Evolutionary conservation across 2,888 invertebrate genomes (phyloP).

Genomic region (Sipha maydis): DNA sequence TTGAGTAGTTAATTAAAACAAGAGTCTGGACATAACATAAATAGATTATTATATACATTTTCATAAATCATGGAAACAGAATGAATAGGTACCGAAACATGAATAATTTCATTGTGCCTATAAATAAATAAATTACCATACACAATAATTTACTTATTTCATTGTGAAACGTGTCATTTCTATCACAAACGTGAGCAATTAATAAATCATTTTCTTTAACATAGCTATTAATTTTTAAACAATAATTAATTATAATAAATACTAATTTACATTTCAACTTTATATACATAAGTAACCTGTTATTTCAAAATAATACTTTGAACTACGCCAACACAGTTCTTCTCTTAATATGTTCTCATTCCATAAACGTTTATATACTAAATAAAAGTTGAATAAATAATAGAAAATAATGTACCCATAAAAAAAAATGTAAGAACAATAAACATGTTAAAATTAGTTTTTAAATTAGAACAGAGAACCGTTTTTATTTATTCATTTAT

Average conservation of each 20-base stretch:
- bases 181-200: too few relatives aligned
- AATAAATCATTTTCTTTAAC: too few relatives aligned
- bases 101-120: not conserved
- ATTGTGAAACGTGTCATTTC: not conserved
- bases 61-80: not conserved
- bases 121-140: not conserved
- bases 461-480: too few relatives aligned
- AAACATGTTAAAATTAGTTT: too few relatives aligned
- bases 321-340: not conserved
- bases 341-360: not conserved
- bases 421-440: too few relatives aligned
- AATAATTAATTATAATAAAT: too few relatives aligned
- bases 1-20: constrained; percentile 25
- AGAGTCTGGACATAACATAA: not conserved
- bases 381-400: not conserved
- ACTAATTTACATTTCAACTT: too few relatives aligned
- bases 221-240: too few relatives aligned
- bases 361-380: not conserved
- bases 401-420: not conserved
- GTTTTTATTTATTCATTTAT: too few relatives aligned
- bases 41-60: constrained; percentile 21
- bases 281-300: too few relatives aligned
- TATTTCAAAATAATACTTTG: too few relatives aligned
- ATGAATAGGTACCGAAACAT: not conserved
- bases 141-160: constrained; percentile 1